Evolutionary conservation across 2,113 vertebrate species (phyloP).

Genomic region (Poicephalus gulielmi): DNA sequence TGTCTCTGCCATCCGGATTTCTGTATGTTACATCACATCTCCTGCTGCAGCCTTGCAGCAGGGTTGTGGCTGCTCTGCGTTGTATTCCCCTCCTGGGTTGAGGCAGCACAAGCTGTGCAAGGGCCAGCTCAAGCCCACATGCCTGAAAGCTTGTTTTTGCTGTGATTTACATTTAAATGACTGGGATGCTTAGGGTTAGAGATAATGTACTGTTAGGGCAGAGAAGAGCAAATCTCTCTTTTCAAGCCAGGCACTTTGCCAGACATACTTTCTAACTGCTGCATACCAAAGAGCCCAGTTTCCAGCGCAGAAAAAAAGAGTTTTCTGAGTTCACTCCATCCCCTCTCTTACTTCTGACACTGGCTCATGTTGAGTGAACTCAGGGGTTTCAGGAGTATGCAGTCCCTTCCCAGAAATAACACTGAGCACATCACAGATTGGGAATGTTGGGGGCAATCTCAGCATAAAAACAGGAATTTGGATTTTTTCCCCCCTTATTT

Average conservation of each 20-base stretch:
- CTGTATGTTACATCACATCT: neutral
- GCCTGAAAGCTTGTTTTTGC: neutral
- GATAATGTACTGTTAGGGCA: constrained; percentile 44
- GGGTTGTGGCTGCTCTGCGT: neutral
- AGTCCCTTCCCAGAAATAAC: constrained; percentile 14
- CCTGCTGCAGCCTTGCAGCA: neutral
- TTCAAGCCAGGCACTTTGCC: constrained; percentile 43
- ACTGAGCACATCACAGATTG: neutral
- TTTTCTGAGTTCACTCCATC: neutral
- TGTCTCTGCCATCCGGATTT: neutral
- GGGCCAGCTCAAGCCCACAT: neutral
- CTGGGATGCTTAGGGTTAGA: constrained; percentile 26
- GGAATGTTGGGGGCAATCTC: neutral
- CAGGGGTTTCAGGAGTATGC: constrained; percentile 1
- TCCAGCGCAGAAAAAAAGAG: neutral
- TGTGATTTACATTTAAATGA: constrained; percentile 53
- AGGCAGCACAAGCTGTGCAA: neutral
- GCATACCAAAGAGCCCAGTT: constrained; percentile 26
- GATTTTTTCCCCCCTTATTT: neutral
- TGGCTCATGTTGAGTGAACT: neutral
- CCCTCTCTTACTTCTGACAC: neutral
- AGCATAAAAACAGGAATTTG: neutral
- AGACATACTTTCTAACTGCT: neutral
- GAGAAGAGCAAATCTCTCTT: constrained; percentile 38
- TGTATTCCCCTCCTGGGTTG: neutral